phyloP scores from a whole-genome alignment of 1,140 invertebrate genomes.

The Drosophila elegans region DNA sequence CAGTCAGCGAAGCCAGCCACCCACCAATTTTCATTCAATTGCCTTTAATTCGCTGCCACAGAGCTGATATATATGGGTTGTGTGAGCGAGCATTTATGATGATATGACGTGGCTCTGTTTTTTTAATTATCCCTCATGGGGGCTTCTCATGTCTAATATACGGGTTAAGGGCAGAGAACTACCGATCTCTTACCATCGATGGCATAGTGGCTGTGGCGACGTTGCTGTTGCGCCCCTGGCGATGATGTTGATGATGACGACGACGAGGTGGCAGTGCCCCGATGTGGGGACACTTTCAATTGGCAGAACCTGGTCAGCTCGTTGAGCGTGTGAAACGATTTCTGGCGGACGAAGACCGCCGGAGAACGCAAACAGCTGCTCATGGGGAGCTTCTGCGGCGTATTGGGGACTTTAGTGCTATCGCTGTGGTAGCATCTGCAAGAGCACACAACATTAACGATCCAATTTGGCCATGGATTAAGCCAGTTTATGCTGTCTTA shows the following conservation, averaged over 20 bases:
- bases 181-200: constrained; percentile 66
- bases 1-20: constrained; percentile 27
- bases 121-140: constrained; percentile 50
- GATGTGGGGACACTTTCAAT: constrained; percentile 58
- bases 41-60: constrained; percentile 46
- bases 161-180: constrained; percentile 35
- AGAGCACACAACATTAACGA: constrained; percentile 65
- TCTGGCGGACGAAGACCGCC: constrained; percentile 77
- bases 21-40: constrained; percentile 47
- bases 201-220: constrained; percentile 52
- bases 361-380: constrained; percentile 79
- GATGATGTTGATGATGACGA: constrained; percentile 6
- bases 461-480: constrained; percentile 43
- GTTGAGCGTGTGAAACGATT: constrained; percentile 83
- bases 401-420: constrained; percentile 49
- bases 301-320: constrained; percentile 80
- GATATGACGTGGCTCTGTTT: constrained; percentile 19
- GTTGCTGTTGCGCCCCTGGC: constrained; percentile 20
- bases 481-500: constrained; percentile 28
- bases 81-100: constrained; percentile 34
- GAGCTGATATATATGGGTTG: constrained; percentile 31
- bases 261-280: constrained; percentile 9
- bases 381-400: constrained; percentile 70
- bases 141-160: constrained; percentile 7
- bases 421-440: constrained; percentile 81